These are phyloP conservation scores for Pachyramphus minor DNA, from an alignment of 2,113 vertebrate species.

Conservation along the genomic window DNA sequence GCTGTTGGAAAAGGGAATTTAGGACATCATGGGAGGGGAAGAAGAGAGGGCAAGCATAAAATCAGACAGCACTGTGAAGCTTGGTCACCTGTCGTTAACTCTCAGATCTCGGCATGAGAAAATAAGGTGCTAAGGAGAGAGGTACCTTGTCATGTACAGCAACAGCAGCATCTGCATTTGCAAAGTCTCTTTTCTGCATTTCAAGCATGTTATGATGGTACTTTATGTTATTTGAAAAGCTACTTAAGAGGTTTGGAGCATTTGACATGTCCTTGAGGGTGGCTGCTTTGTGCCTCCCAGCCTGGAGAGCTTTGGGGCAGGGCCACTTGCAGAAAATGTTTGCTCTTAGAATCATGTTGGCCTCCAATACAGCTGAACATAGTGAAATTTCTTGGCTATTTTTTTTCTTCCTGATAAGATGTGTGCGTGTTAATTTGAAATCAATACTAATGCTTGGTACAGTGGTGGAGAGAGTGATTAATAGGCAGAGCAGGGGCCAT, in stretches of 20 bases:
- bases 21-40: background rate
- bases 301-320: background rate
- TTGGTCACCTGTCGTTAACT: background rate
- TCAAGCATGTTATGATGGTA: background rate
- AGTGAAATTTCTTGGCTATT: background rate
- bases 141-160: background rate
- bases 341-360: background rate
- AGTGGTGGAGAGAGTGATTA: background rate
- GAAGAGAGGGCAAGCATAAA: background rate
- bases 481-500: background rate
- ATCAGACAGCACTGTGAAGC: background rate
- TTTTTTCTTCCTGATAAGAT: background rate
- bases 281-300: background rate
- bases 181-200: background rate
- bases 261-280: background rate
- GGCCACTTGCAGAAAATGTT: background rate
- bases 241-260: background rate
- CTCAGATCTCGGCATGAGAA: background rate
- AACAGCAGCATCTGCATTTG: background rate
- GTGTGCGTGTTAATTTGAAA: slow-evolving; percentile 43
- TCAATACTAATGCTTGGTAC: slow-evolving; percentile 15
- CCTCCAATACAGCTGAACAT: background rate
- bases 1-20: background rate
- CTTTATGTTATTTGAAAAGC: background rate
- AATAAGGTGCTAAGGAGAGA: background rate